Evolutionary conservation across 2,113 vertebrate genomes (phyloP), one percentile per base, ranked within the genome.

Genomic region (Indri indri): DNA sequence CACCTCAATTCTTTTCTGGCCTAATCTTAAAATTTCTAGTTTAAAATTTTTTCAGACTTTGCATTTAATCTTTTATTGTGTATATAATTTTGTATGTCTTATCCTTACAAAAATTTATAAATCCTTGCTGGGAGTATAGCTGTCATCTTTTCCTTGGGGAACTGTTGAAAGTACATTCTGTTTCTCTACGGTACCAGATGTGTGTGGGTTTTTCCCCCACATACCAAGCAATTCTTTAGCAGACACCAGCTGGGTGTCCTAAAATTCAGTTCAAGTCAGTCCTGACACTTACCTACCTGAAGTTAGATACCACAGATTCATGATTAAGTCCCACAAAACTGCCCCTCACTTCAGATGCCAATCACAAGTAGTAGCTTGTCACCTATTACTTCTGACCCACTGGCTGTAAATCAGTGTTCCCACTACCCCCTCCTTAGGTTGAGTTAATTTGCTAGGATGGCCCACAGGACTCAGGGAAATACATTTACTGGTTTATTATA

Each of bases 1-100:
- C 2, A 87, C 7, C 22, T 76, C 34, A 52, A 8, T 95, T 88
- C 65, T 88, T 92, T 17, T 32, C 18, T 92, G 32, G 34, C 57
- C 22, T 90, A 13, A 50, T 84, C n/a, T 83, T 84, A 79, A 65
- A 54, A 91, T 11, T 76, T 94, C 32, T 42, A 42, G 40, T 95
- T 94, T 94, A 94, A 87, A 96, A 54, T 81, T 17, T 74, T 87
- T 65, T 42, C 52, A 88, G 16, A 80, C 20, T 90, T 90, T 74
- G 45, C 22, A 57, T 47, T 52, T 77, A 50, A 40, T 93, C 17
- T 61, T 79, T 80, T 88, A 85, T 59, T 91, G 27, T 88, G 34
- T 86, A 45, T 68, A 45, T 83, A 84, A 22, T 68, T 68, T n/a
- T 68, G 34, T 71, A 52, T 92, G 45, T 47, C 37, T 95, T 91